Conservation (phyloP, 2,888 invertebrate species). For the Sepioteuthis lessoniana region DNA sequence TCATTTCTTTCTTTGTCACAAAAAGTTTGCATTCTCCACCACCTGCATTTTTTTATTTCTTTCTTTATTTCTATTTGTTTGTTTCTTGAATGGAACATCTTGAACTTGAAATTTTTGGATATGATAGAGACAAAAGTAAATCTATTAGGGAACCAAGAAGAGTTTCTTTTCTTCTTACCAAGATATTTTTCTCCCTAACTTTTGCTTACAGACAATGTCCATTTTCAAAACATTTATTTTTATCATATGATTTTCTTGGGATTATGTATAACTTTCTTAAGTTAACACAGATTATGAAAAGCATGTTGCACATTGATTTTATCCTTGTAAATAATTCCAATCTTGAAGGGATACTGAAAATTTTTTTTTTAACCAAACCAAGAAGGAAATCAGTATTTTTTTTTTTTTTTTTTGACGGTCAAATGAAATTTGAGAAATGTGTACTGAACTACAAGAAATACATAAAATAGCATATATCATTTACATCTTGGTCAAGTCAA, state of each 20-base stretch:
- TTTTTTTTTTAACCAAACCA: no score
- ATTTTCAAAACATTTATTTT: background rate
- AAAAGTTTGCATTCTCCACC: background rate
- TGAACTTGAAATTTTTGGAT: conserved; percentile 15
- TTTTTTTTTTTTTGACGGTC: no score
- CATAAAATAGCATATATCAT: no score
- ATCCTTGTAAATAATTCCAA: no score
- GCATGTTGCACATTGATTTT: background rate
- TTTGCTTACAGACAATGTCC: background rate
- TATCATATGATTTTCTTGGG: background rate
- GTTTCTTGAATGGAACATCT: background rate
- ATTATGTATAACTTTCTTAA: background rate
- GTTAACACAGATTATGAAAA: background rate
- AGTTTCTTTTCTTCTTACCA: no score
- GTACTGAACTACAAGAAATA: no score
- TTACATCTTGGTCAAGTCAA: no score
- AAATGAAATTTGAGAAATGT: no score
- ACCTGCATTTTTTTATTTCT: no score
- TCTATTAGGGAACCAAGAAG: background rate
- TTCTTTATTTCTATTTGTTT: background rate
- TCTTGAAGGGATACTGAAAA: no score
- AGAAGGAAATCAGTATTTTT: no score
- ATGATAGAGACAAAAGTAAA: background rate
- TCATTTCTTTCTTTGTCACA: conserved; percentile 33
- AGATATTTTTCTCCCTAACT: background rate